A percentile compares a stretch with the other conserved stretches of the same genome.
These are phyloP conservation scores for Oligia latruncula DNA, from an alignment of 2,888 invertebrate genomes.

Conservation along the genomic window DNA sequence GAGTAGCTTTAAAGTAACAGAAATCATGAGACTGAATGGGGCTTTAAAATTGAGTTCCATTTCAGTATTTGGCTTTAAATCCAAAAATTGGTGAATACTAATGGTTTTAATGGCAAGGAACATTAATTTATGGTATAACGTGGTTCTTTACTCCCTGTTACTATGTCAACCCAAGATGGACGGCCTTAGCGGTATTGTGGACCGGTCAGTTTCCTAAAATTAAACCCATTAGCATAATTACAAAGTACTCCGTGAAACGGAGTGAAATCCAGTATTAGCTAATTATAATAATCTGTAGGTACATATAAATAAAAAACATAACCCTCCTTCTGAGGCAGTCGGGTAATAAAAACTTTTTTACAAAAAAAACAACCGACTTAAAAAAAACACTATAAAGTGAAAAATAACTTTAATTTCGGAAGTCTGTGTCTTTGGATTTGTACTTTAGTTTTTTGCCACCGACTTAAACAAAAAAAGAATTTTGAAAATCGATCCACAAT, in stretches of 20 bases:
- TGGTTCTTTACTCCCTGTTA: neutral
- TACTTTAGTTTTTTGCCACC: too few relatives aligned
- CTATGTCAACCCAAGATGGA: conserved; percentile 8
- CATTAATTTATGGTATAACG: neutral
- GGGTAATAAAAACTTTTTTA: too few relatives aligned
- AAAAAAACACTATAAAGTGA: too few relatives aligned
- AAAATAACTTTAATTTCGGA: too few relatives aligned
- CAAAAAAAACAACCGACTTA: too few relatives aligned
- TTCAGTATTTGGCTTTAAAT: neutral
- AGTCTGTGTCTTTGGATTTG: too few relatives aligned
- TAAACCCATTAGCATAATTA: conserved; percentile 31
- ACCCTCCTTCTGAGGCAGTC: too few relatives aligned
- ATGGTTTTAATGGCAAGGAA: neutral
- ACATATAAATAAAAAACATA: too few relatives aligned
- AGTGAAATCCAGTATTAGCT: conserved; percentile 4
- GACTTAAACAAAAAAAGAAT: too few relatives aligned
- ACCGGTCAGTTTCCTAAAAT: conserved; percentile 3
- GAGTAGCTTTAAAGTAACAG: too few relatives aligned
- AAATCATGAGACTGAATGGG: neutral
- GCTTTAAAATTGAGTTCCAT: neutral
- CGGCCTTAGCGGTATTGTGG: neutral
- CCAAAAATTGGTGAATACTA: neutral
- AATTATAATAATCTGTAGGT: too few relatives aligned
- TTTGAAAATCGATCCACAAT: too few relatives aligned
- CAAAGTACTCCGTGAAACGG: conserved; percentile 12